Evolutionary conservation across 2,797 vertebrate species (phyloP).

Genomic region (Momotus momota): DNA sequence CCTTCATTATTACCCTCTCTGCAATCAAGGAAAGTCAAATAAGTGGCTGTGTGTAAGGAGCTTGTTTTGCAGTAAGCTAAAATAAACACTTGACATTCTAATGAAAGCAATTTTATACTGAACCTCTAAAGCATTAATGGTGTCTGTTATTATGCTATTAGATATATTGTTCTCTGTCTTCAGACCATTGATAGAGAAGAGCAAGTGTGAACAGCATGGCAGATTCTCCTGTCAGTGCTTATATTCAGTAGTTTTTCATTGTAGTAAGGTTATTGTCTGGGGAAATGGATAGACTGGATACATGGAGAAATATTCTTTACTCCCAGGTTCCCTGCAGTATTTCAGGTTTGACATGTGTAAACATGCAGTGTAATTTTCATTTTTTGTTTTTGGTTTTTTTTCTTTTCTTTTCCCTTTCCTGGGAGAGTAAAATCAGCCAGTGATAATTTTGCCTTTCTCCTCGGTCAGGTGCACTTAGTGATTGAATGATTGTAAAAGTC

Average conservation of each 20-base stretch:
- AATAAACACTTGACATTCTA: conserved; percentile 49
- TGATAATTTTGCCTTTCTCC: conserved; percentile 61
- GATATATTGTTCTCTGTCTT: conserved; percentile 45
- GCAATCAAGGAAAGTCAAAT: conserved; percentile 30
- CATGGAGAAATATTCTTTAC: conserved; percentile 40
- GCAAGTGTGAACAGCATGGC: not conserved
- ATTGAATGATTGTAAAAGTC: conserved; percentile 30
- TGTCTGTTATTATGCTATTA: conserved; percentile 51
- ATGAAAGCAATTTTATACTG: conserved; percentile 44
- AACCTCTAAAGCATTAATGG: conserved; percentile 63
- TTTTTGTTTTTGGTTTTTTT: not conserved
- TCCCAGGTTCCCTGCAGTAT: conserved; percentile 25
- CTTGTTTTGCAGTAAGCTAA: conserved; percentile 60
- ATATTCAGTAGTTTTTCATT: conserved; percentile 30
- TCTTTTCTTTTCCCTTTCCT: not conserved
- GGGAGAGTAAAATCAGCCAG: conserved; percentile 55
- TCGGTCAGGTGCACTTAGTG: conserved; percentile 39
- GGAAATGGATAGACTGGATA: conserved; percentile 32
- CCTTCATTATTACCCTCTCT: not conserved
- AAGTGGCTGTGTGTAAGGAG: not conserved
- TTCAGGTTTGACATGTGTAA: conserved; percentile 65
- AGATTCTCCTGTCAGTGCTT: conserved; percentile 31
- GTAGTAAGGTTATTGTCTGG: not conserved
- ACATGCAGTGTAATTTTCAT: conserved; percentile 14
- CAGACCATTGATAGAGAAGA: not conserved